Conservation (phyloP, 2,113 vertebrate genomes). For the Scomber japonicus region DNA sequence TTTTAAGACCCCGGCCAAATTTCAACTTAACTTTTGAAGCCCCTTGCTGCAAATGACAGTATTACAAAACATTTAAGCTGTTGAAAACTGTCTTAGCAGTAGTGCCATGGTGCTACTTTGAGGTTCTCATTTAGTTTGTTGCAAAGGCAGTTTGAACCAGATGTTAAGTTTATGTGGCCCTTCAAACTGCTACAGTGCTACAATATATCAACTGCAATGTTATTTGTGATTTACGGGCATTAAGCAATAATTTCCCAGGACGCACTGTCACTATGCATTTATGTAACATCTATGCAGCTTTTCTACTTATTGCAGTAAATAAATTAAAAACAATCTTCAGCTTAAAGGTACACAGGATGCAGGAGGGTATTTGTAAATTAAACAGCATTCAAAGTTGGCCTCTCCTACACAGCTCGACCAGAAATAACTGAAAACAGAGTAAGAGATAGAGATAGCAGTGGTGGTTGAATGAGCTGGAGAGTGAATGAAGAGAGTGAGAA, state of each 20-base stretch:
- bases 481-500: too few relatives aligned
- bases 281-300: not conserved
- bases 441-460: too few relatives aligned
- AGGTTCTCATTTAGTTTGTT: conserved; percentile 30
- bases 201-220: conserved; percentile 5
- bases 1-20: conserved; percentile 10
- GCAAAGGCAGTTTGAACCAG: conserved; percentile 35
- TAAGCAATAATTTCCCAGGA: conserved; percentile 27
- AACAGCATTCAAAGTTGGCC: too few relatives aligned
- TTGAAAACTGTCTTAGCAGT: conserved; percentile 37
- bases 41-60: not conserved
- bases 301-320: conserved; percentile 1
- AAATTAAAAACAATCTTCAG: conserved; percentile 26
- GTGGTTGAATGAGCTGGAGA: too few relatives aligned
- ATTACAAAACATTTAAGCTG: conserved; percentile 11
- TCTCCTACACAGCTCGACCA: too few relatives aligned
- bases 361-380: too few relatives aligned
- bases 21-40: conserved; percentile 8
- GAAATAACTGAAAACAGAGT: too few relatives aligned
- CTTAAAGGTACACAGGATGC: too few relatives aligned
- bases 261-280: conserved; percentile 34
- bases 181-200: not conserved
- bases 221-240: conserved; percentile 43
- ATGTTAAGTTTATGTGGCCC: conserved; percentile 31
- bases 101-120: conserved; percentile 8